Percentiles rank a stretch among this genome's conserved stretches.
phyloP scores from a whole-genome alignment of 2,888 invertebrate species.

The Strigamia maritima region DNA sequence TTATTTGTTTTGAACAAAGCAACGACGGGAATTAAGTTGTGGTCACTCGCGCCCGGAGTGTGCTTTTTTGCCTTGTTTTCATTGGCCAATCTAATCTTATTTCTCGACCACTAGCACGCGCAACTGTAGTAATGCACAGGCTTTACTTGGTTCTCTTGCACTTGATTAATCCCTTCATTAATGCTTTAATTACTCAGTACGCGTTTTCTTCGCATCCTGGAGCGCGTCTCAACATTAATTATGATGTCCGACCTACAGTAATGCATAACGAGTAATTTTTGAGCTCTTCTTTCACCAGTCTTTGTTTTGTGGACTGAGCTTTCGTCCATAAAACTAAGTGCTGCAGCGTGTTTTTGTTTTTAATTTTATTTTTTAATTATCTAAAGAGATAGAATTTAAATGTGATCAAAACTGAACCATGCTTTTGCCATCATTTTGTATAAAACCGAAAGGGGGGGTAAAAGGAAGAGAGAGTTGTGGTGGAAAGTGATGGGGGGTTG shows the following conservation, averaged over 20 bases:
- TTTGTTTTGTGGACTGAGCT: not conserved
- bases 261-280: not conserved
- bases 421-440: not conserved
- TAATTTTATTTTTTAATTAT: not conserved
- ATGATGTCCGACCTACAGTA: conserved; percentile 24
- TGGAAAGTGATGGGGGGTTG: not conserved
- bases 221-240: conserved; percentile 24
- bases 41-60: conserved; percentile 11
- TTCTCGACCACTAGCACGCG: conserved; percentile 30
- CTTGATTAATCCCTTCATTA: conserved; percentile 34
- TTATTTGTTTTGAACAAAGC: conserved; percentile 16
- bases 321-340: not conserved
- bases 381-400: not conserved
- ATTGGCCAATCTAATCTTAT: conserved; percentile 31
- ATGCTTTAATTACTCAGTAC: conserved; percentile 1
- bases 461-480: not conserved
- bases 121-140: conserved; percentile 15
- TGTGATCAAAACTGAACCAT: not conserved
- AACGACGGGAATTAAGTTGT: conserved; percentile 20
- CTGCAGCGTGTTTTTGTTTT: not conserved
- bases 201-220: not conserved
- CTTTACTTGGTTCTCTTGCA: conserved; percentile 9
- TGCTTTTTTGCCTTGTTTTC: not conserved
- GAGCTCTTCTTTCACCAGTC: not conserved
- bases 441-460: not conserved